These are phyloP conservation scores for Heliconius cydno DNA, from an alignment of 2,888 invertebrate species.

Conservation along the genomic window DNA sequence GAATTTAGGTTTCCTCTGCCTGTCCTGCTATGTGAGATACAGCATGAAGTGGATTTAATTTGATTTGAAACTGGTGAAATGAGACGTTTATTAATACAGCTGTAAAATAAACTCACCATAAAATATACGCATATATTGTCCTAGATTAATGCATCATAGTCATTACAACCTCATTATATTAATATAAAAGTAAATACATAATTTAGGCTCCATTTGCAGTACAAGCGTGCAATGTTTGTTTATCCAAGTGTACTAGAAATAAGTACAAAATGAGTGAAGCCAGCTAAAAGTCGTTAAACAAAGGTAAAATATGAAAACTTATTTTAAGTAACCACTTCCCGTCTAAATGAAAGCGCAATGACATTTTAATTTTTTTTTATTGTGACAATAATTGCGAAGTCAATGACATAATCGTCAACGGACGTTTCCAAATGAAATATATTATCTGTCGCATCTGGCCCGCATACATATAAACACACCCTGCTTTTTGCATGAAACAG, in stretches of 20 bases:
- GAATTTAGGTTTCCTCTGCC: too few species aligned
- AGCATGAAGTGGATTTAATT: too few species aligned
- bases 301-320: slow-evolving; percentile 25
- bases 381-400: slow-evolving; percentile 38
- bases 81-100: neutral
- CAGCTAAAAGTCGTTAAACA: slow-evolving; percentile 28
- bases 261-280: slow-evolving; percentile 21
- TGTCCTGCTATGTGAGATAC: too few species aligned
- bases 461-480: slow-evolving; percentile 50
- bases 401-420: slow-evolving; percentile 45
- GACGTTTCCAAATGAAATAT: slow-evolving; percentile 46
- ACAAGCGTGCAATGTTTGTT: slow-evolving; percentile 25
- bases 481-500: slow-evolving; percentile 44
- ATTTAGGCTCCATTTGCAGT: slow-evolving; percentile 14
- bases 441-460: slow-evolving; percentile 50
- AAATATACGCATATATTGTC: neutral
- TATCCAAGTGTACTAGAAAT: slow-evolving; percentile 21
- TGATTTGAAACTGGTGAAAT: neutral
- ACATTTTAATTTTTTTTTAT: slow-evolving; percentile 36
- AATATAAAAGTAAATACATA: slow-evolving; percentile 20
- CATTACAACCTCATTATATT: slow-evolving; percentile 15
- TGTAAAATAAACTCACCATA: neutral
- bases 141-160: neutral
- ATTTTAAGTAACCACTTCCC: slow-evolving; percentile 36
- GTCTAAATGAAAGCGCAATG: slow-evolving; percentile 33